Evolutionary conservation across 2,113 vertebrate species (phyloP).

Genomic region (Leptocoma aspasia): DNA sequence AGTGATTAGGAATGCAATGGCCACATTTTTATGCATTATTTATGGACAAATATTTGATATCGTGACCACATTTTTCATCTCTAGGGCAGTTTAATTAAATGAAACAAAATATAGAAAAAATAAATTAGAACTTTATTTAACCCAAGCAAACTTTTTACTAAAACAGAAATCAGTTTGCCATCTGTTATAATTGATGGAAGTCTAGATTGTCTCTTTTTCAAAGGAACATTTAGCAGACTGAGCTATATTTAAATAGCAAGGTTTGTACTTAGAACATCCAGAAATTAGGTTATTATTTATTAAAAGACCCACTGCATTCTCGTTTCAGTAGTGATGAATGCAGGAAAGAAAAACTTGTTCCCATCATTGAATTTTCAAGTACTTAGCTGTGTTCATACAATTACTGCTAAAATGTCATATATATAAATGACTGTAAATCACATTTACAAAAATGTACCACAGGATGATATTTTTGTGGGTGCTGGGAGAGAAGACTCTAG

Average conservation of each 20-base stretch:
- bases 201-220: neutral
- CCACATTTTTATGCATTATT: neutral
- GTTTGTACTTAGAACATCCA: neutral
- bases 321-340: neutral
- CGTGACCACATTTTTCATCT: neutral
- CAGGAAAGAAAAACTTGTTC: constrained; percentile 10
- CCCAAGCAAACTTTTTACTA: neutral
- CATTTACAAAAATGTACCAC: neutral
- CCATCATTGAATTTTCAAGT: constrained; percentile 10
- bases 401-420: constrained; percentile 1
- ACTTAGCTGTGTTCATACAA: neutral
- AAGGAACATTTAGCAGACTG: neutral
- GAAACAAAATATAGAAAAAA: neutral
- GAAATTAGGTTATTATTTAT: constrained; percentile 38
- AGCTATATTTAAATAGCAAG: neutral
- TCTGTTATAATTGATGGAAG: neutral
- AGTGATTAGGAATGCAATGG: neutral
- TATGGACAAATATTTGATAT: neutral
- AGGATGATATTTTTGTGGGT: neutral
- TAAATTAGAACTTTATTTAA: neutral
- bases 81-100: neutral
- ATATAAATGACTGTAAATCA: neutral
- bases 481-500: neutral
- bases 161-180: neutral
- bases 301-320: neutral